A percentile compares a stretch with the other conserved stretches of the same genome.
These are phyloP conservation scores for Grallaria varia DNA, from an alignment of 2,113 vertebrate genomes.

Conservation along the genomic window DNA sequence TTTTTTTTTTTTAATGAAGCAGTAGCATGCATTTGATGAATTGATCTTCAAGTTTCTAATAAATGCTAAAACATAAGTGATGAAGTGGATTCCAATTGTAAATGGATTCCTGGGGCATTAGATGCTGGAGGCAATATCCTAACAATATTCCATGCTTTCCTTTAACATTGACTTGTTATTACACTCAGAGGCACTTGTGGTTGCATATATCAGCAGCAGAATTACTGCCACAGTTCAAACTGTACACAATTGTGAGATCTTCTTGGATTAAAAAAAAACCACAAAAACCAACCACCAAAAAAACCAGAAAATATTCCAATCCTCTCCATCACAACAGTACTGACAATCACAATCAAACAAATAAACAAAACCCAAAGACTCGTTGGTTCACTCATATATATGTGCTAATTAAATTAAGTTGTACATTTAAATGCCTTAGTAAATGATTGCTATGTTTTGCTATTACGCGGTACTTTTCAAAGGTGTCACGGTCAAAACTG, in stretches of 20 bases:
- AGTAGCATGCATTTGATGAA: conserved; percentile 16
- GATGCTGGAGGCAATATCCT: not conserved
- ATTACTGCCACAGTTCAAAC: not conserved
- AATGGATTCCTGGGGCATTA: conserved; percentile 8
- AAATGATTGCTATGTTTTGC: not conserved
- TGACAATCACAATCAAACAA: not conserved
- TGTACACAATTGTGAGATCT: not conserved
- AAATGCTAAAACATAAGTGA: not conserved
- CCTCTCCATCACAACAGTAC: not conserved
- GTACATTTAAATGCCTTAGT: not conserved
- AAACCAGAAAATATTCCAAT: not conserved
- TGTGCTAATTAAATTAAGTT: not conserved
- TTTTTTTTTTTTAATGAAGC: not conserved
- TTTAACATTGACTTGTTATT: not conserved
- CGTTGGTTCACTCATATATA: not conserved
- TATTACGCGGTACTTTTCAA: not conserved
- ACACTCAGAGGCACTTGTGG: not conserved
- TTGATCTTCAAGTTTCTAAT: conserved; percentile 7
- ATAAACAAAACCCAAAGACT: not conserved
- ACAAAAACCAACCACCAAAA: too few species aligned
- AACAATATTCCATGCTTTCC: not conserved
- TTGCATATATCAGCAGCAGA: not conserved
- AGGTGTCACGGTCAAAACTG: not conserved
- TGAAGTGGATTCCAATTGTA: not conserved
- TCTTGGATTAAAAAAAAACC: not conserved